Evolutionary conservation across 2,797 vertebrate genomes (phyloP).

Genomic region (Thamnophis elegans): DNA sequence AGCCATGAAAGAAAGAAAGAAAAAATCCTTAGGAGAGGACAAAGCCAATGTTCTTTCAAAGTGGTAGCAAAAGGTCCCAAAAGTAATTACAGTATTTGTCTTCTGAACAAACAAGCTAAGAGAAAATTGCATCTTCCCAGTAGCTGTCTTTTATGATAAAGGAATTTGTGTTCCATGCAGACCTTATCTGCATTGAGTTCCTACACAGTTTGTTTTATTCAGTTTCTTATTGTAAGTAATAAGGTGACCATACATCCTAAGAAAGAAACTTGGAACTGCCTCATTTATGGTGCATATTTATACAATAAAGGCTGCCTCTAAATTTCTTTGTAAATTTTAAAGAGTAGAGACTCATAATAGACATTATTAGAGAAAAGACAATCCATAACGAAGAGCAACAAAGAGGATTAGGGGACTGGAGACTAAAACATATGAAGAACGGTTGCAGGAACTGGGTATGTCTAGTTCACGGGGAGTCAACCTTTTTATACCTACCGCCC

Average conservation of each 20-base stretch:
- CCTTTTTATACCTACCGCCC: too few relatives aligned
- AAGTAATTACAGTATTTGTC: conserved; percentile 22
- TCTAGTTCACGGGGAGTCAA: too few relatives aligned
- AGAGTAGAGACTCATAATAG: neutral
- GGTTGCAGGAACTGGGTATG: too few relatives aligned
- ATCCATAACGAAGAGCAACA: neutral
- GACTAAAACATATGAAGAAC: too few relatives aligned
- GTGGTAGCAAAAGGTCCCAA: conserved; percentile 1
- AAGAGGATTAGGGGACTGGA: too few relatives aligned
- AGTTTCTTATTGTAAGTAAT: neutral
- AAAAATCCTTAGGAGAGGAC: neutral
- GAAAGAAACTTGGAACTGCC: neutral
- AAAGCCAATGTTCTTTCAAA: conserved; percentile 4
- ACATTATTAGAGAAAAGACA: neutral
- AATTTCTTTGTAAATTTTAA: neutral
- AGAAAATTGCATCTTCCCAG: conserved; percentile 16
- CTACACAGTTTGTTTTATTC: neutral
- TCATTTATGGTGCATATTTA: neutral
- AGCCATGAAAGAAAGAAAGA: accelerated
- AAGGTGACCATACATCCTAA: neutral
- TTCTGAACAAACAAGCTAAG: conserved; percentile 23
- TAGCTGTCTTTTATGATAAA: conserved; percentile 8
- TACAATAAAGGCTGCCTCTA: neutral
- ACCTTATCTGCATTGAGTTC: conserved; percentile 15
- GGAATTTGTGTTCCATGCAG: neutral